Conservation (phyloP, 2,113 vertebrate species). For the Cyanocitta stelleri region DNA sequence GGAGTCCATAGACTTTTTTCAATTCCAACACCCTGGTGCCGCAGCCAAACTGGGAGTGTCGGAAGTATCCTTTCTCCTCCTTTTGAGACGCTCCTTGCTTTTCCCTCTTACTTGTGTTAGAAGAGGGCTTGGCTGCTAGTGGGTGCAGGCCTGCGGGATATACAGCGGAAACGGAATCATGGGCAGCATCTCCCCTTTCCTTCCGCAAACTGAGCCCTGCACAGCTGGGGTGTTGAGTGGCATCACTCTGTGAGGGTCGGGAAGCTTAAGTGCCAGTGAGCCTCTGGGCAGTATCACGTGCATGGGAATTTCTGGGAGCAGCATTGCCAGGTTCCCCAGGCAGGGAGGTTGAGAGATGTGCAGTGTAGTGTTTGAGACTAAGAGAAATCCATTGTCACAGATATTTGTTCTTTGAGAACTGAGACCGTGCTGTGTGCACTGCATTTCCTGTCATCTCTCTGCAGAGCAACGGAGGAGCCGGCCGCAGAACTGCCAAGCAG, state of each 20-base stretch:
- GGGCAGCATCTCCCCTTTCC: not conserved
- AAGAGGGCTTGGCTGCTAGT: not conserved
- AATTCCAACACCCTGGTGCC: not conserved
- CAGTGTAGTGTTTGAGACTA: no score
- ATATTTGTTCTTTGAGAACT: fast-evolving
- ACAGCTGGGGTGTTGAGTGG: not conserved
- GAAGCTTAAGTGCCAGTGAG: not conserved
- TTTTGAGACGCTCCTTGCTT: fast-evolving
- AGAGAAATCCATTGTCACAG: fast-evolving
- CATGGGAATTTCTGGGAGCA: not conserved
- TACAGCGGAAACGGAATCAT: not conserved
- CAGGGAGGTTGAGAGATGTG: fast-evolving
- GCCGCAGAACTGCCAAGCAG: constrained; percentile 32
- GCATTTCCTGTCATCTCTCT: not conserved
- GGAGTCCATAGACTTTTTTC: no score
- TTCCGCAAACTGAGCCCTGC: not conserved
- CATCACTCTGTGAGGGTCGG: fast-evolving
- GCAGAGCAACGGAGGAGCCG: constrained; percentile 42
- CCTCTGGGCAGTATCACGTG: not conserved
- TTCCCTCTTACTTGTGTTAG: not conserved
- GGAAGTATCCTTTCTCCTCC: not conserved
- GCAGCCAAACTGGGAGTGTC: not conserved
- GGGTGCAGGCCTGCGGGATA: fast-evolving
- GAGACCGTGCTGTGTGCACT: not conserved
- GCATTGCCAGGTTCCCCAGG: not conserved